A percentile compares a stretch with the other conserved stretches of the same genome.
phyloP scores from a whole-genome alignment of 1,140 invertebrate genomes.

The Drosophila tsacasi region DNA sequence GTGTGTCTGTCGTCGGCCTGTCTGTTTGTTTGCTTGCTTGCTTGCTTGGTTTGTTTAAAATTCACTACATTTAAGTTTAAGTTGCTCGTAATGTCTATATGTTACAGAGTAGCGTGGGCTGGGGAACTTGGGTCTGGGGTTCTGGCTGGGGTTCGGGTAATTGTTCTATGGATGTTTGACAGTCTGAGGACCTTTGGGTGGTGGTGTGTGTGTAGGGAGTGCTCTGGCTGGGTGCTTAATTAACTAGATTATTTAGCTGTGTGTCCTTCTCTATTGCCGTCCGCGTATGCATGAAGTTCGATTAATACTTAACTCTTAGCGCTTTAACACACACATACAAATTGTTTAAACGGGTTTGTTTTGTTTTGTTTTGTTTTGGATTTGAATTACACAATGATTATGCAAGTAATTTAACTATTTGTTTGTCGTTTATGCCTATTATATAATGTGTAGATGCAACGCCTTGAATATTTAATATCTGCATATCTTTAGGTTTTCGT shows the following conservation, averaged over 20 bases:
- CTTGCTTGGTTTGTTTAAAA: constrained; percentile 52
- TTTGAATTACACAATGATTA: constrained; percentile 57
- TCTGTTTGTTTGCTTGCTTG: constrained; percentile 42
- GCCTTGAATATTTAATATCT: constrained; percentile 73
- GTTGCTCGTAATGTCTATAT: constrained; percentile 69
- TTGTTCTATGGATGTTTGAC: constrained; percentile 76
- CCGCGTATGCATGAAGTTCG: constrained; percentile 61
- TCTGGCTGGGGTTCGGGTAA: constrained; percentile 46
- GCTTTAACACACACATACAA: constrained; percentile 74
- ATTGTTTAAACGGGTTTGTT: constrained; percentile 66
- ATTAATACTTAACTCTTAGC: constrained; percentile 80
- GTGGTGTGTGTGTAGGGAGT: constrained; percentile 4
- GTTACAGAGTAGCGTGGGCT: constrained; percentile 60
- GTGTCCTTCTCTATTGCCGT: constrained; percentile 48
- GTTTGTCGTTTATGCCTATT: constrained; percentile 49
- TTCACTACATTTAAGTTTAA: constrained; percentile 76
- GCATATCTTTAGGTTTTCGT: constrained; percentile 57
- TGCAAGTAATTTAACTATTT: constrained; percentile 74
- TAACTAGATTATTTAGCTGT: constrained; percentile 70
- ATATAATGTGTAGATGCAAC: constrained; percentile 69
- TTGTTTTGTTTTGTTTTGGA: constrained; percentile 29
- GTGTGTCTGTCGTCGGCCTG: constrained; percentile 22
- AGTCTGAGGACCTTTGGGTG: constrained; percentile 29
- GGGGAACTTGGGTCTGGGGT: neutral
- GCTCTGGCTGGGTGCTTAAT: constrained; percentile 57